Evolutionary conservation across 2,888 invertebrate species (phyloP), one percentile per base, ranked within the genome.

Genomic region (Notocelia uddmanniana): DNA sequence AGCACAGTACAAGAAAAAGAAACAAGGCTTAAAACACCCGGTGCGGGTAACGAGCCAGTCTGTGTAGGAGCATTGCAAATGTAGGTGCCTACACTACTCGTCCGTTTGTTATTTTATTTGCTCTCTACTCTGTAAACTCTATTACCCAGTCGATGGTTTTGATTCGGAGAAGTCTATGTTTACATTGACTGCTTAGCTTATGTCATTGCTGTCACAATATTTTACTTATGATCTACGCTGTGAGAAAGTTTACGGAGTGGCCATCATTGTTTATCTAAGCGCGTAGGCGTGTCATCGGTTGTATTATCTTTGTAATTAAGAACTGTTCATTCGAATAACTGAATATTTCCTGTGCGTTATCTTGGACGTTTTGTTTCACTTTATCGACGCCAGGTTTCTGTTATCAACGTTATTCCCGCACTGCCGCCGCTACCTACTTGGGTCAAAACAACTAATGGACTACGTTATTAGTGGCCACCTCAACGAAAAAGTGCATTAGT

Each of bases 401-500:
- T 66, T 71, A 66, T 70, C 66, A 59, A 66, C 23, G 21, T 69
- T 66, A 69, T 57, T 55, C 68, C 63, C 64, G 31, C 60, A 54
- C 66, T 73, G 69, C 50, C 63, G 69, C 76, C 77, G 79, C 79
- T 78, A 81, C 80, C 85, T 80, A 41, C 83, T 86, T 84, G 79
- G 84, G 81, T 86, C 81, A 83, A 86, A 88, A 89, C 88, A 86
- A 85, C 88, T 90, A 91, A 91, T 91, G 91, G 89, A 84, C 82
- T 82, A 81, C 81, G 83, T 89, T 90, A 91, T 91, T 92, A 91
- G 89, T 81, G 85, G 86, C 84, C 84, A 88, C 87, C 86, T 88
- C 84, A 79, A 88, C 85, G 88, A 91, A 92, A 92, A 92, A 92
- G 87, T 91, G 89, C 92, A 93, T 93, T 92, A 92, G 88, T 85